A percentile compares a stretch with the other conserved stretches of the same genome.
These are phyloP conservation scores for Merodon equestris DNA, from an alignment of 2,888 invertebrate species.

Conservation along the genomic window DNA sequence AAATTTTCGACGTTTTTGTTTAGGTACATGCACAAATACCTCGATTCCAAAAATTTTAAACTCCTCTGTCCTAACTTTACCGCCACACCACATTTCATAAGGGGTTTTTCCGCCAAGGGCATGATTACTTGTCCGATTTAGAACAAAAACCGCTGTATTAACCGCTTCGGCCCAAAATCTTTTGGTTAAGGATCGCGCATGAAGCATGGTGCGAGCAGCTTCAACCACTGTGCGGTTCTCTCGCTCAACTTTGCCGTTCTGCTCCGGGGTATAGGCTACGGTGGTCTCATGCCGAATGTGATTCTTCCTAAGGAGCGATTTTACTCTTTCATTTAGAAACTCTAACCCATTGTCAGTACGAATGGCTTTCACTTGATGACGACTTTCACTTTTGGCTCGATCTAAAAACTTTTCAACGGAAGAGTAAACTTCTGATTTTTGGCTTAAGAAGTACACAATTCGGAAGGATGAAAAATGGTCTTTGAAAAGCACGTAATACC, in stretches of 20 bases:
- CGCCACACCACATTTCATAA: constrained; percentile 52
- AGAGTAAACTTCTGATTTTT: constrained; percentile 18
- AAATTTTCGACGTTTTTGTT: constrained; percentile 72
- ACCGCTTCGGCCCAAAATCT: constrained; percentile 76
- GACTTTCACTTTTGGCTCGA: constrained; percentile 13
- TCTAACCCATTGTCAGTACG: constrained; percentile 44
- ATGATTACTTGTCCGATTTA: constrained; percentile 60
- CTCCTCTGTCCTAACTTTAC: constrained; percentile 15
- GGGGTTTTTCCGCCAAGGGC: background rate
- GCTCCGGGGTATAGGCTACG: constrained; percentile 57
- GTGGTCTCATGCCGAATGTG: constrained; percentile 48
- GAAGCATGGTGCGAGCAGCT: constrained; percentile 57
- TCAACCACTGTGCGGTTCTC: constrained; percentile 63
- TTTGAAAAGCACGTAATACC: too few species aligned
- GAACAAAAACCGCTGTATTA: constrained; percentile 69
- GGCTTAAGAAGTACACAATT: too few species aligned
- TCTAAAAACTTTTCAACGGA: constrained; percentile 14
- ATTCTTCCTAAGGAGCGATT: constrained; percentile 20
- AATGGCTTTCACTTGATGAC: constrained; percentile 6
- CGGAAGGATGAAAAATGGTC: too few species aligned
- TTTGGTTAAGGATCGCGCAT: constrained; percentile 53
- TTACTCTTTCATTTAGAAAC: constrained; percentile 40
- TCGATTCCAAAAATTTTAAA: constrained; percentile 74
- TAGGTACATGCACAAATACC: constrained; percentile 73
- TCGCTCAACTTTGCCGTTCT: constrained; percentile 52